These are phyloP conservation scores for Stegodyphus mimosarum DNA, from an alignment of 1,140 invertebrate genomes.

Conservation along the genomic window DNA sequence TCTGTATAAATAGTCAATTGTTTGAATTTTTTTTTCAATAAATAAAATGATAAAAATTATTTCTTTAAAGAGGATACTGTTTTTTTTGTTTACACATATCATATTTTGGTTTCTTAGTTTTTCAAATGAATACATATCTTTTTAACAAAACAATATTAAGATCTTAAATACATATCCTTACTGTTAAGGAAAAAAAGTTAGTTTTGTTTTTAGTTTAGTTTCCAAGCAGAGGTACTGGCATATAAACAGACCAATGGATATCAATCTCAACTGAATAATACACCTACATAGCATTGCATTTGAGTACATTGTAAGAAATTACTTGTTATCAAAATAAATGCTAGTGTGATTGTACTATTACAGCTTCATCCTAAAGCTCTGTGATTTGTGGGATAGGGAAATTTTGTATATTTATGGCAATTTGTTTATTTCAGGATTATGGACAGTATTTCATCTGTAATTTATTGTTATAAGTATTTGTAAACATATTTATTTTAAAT, in stretches of 20 bases:
- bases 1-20: too few species aligned
- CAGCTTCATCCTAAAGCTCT: slow-evolving; percentile 53
- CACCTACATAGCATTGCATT: slow-evolving; percentile 31
- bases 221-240: slow-evolving; percentile 49
- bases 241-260: not conserved
- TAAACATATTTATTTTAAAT: slow-evolving; percentile 27
- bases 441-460: slow-evolving; percentile 5
- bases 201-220: too few species aligned
- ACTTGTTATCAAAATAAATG: slow-evolving; percentile 14
- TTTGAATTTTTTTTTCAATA: too few species aligned
- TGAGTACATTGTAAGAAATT: slow-evolving; percentile 1
- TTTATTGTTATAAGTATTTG: slow-evolving; percentile 30
- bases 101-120: too few species aligned
- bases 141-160: too few species aligned
- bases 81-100: too few species aligned
- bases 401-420: slow-evolving; percentile 36
- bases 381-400: slow-evolving; percentile 58
- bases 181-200: too few species aligned
- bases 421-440: not conserved
- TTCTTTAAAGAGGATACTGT: too few species aligned
- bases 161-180: too few species aligned
- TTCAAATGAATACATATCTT: too few species aligned
- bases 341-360: slow-evolving; percentile 7
- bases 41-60: too few species aligned
- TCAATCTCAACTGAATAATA: too few species aligned